Percentiles rank a stretch among this genome's conserved stretches.
These are phyloP conservation scores for Clarias macrocephalus DNA, from an alignment of 2,113 vertebrate genomes.

Conservation along the genomic window DNA sequence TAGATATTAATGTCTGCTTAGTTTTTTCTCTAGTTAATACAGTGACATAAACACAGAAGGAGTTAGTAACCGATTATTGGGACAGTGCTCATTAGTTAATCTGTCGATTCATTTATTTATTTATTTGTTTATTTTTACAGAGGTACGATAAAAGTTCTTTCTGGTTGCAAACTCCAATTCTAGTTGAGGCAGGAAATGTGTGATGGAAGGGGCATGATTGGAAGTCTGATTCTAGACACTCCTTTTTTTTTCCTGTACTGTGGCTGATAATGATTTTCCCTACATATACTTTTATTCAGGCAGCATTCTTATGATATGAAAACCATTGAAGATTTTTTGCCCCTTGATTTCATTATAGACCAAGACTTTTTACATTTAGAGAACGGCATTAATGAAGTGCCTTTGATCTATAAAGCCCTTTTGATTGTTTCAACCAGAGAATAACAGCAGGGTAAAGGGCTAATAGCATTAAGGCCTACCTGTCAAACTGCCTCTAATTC, in stretches of 20 bases:
- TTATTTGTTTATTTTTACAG: too few species aligned
- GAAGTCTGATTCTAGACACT: slow-evolving; percentile 34
- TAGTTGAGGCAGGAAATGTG: slow-evolving; percentile 30
- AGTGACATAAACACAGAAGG: background rate
- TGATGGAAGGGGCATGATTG: slow-evolving; percentile 4
- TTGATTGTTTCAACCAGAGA: background rate
- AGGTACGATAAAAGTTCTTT: slow-evolving; percentile 34
- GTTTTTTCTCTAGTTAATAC: too few species aligned
- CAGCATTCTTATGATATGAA: background rate
- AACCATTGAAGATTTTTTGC: slow-evolving; percentile 10
- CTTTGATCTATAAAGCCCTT: background rate
- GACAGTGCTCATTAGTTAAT: slow-evolving; percentile 19
- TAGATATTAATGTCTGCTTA: too few species aligned
- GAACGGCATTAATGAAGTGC: background rate
- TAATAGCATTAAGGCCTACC: slow-evolving; percentile 14
- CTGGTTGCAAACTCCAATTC: slow-evolving; percentile 34
- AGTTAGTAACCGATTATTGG: slow-evolving; percentile 42
- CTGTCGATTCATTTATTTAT: slow-evolving; percentile 48
- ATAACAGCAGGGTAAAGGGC: slow-evolving; percentile 16
- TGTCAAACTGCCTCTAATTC: slow-evolving; percentile 25
- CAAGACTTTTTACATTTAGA: background rate
- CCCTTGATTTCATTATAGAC: background rate
- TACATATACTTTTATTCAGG: background rate
- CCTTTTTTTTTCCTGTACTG: background rate
- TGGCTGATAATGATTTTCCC: background rate